Base-by-base conservation (phyloP, 2,888 invertebrate species). In the Torymus texanus region DNA sequence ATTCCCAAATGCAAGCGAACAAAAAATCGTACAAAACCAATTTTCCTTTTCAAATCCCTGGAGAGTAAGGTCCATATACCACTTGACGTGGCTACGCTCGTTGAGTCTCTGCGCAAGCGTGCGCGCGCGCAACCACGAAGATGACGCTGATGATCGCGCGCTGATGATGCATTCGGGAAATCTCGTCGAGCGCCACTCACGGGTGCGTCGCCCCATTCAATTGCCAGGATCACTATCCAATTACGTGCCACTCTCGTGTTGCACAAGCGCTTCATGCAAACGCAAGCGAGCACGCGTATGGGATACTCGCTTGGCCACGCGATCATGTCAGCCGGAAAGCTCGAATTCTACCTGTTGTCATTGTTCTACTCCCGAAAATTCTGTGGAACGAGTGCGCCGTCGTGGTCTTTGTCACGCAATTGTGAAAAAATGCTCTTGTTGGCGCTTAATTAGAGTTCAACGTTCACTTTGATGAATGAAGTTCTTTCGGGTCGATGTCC, bases 141-240 rank as follows among this genome's bases (percentile, higher is more conserved):
- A 1, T 41, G 62, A 51, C n/a, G 73, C 67, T 62, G 67, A 78
- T 50, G 21, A 66, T 67, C 67, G 55, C 14, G 66, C 13, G 67
- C 72, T 50, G 21, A 66, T 67, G 73, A 61, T 14, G 66, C 13
- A 72, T 77, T 77, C 41, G 70, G 65, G 65, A 72, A 72, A 77
- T 72, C 41, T 41, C 59, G 59, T 12, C 59, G 66, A 53, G 29
- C 51, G 65, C 50, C 56, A 53, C 67, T 67, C 77, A 12, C 62
- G 4, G 41, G 56, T 29, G 21, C 68, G 12, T 29, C 16, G 16
- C 21, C n/a, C 41, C 58, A 56, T 78, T 78, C 73, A 78, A 78
- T 73, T 73, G 78, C 58, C 58, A 21, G 67, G 50, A 78, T 78
- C 73, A 51, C 78, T 61, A 73, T 72, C 62, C 67, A 78, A 78